Conservation (phyloP, 2,113 vertebrate genomes). For the Apteryx owenii region DNA sequence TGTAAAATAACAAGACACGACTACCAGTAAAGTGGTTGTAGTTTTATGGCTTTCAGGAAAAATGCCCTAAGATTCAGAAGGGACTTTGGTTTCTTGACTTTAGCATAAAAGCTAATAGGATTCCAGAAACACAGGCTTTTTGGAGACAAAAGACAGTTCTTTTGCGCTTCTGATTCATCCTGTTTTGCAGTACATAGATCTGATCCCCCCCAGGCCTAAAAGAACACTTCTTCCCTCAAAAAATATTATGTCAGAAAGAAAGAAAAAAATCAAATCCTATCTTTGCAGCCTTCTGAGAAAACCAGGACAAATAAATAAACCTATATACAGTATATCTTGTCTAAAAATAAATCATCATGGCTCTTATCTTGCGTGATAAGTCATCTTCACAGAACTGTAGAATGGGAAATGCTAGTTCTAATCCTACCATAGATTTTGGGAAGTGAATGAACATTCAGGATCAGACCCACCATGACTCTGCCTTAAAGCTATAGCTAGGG, state of each 20-base stretch:
- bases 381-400: neutral
- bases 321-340: neutral
- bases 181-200: neutral
- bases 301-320: neutral
- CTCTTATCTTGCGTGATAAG: neutral
- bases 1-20: neutral
- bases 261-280: neutral
- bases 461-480: neutral
- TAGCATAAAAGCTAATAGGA: neutral
- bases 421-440: neutral
- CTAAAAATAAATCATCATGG: neutral
- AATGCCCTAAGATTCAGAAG: neutral
- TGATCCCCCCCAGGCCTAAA: neutral
- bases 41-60: neutral
- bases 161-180: neutral
- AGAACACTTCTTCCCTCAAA: neutral
- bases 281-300: neutral
- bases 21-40: neutral
- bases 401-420: neutral
- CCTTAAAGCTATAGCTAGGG: neutral
- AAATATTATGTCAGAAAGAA: neutral
- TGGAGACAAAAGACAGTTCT: neutral
- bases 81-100: neutral
- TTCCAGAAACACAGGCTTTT: neutral
- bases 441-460: neutral